Percentiles rank a stretch among this genome's conserved stretches.
Evolutionary conservation across 2,888 invertebrate species (phyloP).

Genomic region (Ganaspis brasiliensis): DNA sequence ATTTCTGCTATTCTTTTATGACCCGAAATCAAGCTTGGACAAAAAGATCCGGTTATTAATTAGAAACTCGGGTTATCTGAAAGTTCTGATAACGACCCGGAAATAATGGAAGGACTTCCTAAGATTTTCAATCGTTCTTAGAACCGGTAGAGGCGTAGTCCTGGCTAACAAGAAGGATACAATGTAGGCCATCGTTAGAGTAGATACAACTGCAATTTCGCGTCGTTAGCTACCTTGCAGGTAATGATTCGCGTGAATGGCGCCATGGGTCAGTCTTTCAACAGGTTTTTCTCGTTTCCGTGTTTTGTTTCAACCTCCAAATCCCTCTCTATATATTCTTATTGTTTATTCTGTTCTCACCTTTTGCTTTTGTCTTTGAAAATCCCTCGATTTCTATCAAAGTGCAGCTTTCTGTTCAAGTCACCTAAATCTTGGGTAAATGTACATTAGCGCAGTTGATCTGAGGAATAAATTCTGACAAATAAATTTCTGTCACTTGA

Average conservation of each 20-base stretch:
- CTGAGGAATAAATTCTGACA: no score
- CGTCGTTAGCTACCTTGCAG: conserved; percentile 21
- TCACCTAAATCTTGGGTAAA: no score
- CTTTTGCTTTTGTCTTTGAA: no score
- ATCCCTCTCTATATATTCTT: background rate
- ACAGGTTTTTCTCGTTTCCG: conserved; percentile 10
- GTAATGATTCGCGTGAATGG: conserved; percentile 12
- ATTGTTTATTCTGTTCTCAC: no score
- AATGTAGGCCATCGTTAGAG: conserved; percentile 22
- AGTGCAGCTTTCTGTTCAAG: no score
- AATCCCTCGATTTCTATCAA: no score
- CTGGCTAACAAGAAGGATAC: conserved; percentile 35
- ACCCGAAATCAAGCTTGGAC: no score
- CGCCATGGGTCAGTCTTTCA: conserved; percentile 33
- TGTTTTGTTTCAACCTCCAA: background rate
- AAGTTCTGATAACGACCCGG: conserved; percentile 15
- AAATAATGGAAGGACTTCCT: conserved; percentile 28
- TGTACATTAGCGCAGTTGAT: no score
- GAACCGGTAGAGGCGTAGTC: conserved; percentile 43
- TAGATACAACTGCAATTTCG: conserved; percentile 24
- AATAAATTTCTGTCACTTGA: no score
- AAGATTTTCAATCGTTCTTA: conserved; percentile 33
- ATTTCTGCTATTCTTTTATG: no score
- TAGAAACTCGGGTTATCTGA: no score
- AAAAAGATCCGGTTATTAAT: no score